These are phyloP conservation scores for Malurus elegans DNA, from an alignment of 2,113 vertebrate species.

Conservation along the genomic window DNA sequence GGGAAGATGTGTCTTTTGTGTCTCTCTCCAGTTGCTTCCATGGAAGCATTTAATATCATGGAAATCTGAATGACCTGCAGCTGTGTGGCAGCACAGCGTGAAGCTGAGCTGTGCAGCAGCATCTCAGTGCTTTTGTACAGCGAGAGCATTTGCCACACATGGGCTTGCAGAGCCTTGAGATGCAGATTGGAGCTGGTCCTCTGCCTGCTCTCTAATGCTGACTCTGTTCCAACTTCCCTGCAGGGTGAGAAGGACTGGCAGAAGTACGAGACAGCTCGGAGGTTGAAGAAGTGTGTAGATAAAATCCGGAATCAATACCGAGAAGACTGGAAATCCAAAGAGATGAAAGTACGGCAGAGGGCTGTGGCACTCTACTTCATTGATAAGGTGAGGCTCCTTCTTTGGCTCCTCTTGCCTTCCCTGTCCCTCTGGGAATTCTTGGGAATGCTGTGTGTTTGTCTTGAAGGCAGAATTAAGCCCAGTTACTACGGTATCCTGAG, in stretches of 20 bases:
- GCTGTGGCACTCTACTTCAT: conserved; percentile 96
- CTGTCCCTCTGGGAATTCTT: not conserved
- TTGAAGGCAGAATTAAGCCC: not conserved
- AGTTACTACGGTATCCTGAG: not conserved
- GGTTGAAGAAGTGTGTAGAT: conserved; percentile 92
- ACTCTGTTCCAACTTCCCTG: not conserved
- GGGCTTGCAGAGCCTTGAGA: not conserved
- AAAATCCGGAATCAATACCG: conserved; percentile 88
- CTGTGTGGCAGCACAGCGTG: not conserved
- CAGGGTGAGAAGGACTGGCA: conserved; percentile 98
- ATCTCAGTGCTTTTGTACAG: not conserved
- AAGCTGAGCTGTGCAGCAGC: not conserved
- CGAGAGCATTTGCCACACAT: not conserved
- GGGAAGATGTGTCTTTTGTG: conserved; percentile 20
- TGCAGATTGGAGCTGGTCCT: not conserved
- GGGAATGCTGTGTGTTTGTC: not conserved
- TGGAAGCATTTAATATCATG: not conserved
- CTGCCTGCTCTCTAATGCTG: not conserved
- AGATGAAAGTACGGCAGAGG: conserved; percentile 95
- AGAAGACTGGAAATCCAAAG: conserved; percentile 98
- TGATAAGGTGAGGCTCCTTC: conserved; percentile 81
- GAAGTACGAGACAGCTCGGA: conserved; percentile 92
- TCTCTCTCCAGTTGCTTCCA: conserved; percentile 5
- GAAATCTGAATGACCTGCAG: conserved; percentile 44
- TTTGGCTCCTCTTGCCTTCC: not conserved